These are phyloP conservation scores for Coelopa pilipes DNA, from an alignment of 2,888 invertebrate species.

Conservation along the genomic window DNA sequence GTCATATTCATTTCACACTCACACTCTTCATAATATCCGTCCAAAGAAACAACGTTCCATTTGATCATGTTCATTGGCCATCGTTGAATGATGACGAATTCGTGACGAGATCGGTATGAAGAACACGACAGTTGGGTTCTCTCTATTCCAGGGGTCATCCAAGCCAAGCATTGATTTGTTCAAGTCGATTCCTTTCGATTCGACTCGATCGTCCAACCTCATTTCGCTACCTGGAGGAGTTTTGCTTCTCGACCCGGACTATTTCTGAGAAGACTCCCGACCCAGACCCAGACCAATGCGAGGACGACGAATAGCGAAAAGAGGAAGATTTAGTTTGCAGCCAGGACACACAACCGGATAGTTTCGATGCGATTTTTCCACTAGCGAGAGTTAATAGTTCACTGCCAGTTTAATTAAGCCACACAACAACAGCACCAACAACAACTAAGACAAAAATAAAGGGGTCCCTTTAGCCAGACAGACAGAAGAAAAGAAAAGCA, in stretches of 20 bases:
- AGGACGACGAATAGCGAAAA: constrained; percentile 1
- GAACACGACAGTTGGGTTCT: too few relatives aligned
- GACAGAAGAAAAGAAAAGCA: not conserved
- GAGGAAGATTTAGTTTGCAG: not conserved
- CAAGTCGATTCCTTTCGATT: not conserved
- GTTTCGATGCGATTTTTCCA: constrained; percentile 5
- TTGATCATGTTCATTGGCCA: constrained; percentile 4
- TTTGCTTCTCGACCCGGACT: not conserved
- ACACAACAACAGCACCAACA: constrained; percentile 11
- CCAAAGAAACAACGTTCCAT: constrained; percentile 38
- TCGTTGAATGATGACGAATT: constrained; percentile 13
- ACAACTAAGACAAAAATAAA: too few relatives aligned
- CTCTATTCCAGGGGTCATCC: not conserved
- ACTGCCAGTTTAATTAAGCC: constrained; percentile 37
- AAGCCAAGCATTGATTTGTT: too few relatives aligned
- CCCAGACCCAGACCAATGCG: not conserved
- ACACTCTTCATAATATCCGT: constrained; percentile 46
- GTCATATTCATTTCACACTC: constrained; percentile 2
- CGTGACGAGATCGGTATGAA: not conserved
- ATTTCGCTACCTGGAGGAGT: not conserved
- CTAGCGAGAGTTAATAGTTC: constrained; percentile 29
- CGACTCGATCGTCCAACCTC: too few relatives aligned
- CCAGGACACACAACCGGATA: not conserved
- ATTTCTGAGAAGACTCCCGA: not conserved
- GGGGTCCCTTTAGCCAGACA: constrained; percentile 13